Percentiles rank a stretch among this genome's conserved stretches.
phyloP scores from a whole-genome alignment of 2,113 vertebrate genomes.

The Lagopus muta region DNA sequence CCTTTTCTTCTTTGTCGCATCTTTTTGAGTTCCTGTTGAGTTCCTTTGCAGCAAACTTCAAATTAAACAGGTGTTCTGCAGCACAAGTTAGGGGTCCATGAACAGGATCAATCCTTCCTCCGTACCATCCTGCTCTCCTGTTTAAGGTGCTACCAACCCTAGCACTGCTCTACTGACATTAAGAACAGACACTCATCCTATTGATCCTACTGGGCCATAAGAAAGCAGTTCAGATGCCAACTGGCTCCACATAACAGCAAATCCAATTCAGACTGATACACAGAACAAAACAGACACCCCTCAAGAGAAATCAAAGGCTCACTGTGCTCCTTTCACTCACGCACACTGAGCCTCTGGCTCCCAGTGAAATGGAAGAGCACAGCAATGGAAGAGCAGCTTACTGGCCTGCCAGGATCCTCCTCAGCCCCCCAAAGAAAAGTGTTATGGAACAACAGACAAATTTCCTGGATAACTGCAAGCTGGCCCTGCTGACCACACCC shows the following conservation, averaged over 20 bases:
- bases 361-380: not conserved
- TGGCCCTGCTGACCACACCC: not conserved
- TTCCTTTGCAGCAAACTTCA: slow-evolving; percentile 94
- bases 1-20: slow-evolving; percentile 94
- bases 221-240: not conserved
- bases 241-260: not conserved
- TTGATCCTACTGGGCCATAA: not conserved
- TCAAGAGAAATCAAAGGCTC: not conserved
- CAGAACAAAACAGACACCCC: not conserved
- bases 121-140: accelerated
- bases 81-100: slow-evolving; percentile 64
- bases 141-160: not conserved
- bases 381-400: not conserved
- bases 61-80: slow-evolving; percentile 90
- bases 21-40: slow-evolving; percentile 90
- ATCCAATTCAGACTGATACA: not conserved
- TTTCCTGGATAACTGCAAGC: not conserved
- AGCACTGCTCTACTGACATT: accelerated
- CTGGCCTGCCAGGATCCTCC: not conserved
- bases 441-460: not conserved
- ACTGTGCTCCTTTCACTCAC: not conserved
- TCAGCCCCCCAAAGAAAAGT: not conserved
- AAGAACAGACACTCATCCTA: not conserved
- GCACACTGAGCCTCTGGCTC: accelerated
- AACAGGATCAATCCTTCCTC: not conserved